phyloP scores from a whole-genome alignment of 1,140 invertebrate genomes.

The Eupristina koningsbergeri region DNA sequence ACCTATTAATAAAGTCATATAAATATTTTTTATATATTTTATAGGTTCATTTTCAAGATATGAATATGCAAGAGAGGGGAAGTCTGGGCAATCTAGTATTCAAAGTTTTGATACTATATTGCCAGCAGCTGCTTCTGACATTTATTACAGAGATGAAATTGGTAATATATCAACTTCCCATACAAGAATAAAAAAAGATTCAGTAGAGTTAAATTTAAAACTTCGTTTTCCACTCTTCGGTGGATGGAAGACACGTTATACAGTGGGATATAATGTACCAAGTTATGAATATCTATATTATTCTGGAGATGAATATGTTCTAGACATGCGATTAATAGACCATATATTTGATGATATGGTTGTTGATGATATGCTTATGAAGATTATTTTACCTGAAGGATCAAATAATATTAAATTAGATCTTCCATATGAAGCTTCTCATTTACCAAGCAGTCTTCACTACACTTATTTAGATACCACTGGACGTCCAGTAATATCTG shows the following conservation, averaged over 20 bases:
- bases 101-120: slow-evolving; percentile 94
- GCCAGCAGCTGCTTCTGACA: slow-evolving; percentile 91
- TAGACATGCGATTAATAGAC: slow-evolving; percentile 95
- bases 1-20: not conserved
- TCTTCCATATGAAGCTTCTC: slow-evolving; percentile 86
- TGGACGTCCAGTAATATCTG: slow-evolving; percentile 90
- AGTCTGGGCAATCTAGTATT: slow-evolving; percentile 88
- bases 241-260: slow-evolving; percentile 98
- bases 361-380: slow-evolving; percentile 91
- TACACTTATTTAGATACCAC: slow-evolving; percentile 96
- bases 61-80: slow-evolving; percentile 93
- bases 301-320: slow-evolving; percentile 84
- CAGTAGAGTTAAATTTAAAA: slow-evolving; percentile 93
- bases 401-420: slow-evolving; percentile 85
- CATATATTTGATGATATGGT: slow-evolving; percentile 98
- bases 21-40: not conserved
- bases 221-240: slow-evolving; percentile 98
- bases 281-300: slow-evolving; percentile 96
- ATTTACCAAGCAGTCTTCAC: slow-evolving; percentile 84
- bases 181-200: slow-evolving; percentile 88
- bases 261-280: slow-evolving; percentile 97
- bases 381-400: slow-evolving; percentile 96
- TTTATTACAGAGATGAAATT: slow-evolving; percentile 97
- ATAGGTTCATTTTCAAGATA: slow-evolving; percentile 92
- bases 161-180: slow-evolving; percentile 99